Conservation (phyloP, 2,797 vertebrate species). For the Eurystomus glaucurus region DNA sequence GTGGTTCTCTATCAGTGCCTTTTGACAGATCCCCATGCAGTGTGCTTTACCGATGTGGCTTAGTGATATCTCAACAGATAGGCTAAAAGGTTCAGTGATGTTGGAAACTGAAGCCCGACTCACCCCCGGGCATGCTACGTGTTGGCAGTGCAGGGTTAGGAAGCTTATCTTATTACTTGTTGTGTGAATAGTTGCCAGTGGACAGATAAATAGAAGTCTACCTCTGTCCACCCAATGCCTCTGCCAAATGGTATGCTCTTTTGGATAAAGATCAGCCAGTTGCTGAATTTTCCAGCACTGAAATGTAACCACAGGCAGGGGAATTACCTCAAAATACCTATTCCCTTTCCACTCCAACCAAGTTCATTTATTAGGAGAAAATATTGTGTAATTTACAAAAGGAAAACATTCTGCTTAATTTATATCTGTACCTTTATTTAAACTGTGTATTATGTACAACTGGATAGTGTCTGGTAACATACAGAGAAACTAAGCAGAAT, state of each 20-base stretch:
- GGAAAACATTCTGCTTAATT: neutral
- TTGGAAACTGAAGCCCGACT: neutral
- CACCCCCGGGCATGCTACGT: accelerated
- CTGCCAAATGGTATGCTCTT: neutral
- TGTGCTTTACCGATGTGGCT: neutral
- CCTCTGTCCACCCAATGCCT: neutral
- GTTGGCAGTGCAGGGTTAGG: neutral
- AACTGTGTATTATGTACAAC: neutral
- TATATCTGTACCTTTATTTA: neutral
- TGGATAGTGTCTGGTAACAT: neutral
- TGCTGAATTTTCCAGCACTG: neutral
- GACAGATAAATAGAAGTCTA: neutral
- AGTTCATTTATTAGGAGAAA: neutral
- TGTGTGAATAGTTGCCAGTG: neutral
- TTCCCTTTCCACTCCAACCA: neutral
- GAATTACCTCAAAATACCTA: neutral
- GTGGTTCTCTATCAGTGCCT: neutral
- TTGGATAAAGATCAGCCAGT: neutral
- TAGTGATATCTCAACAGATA: neutral
- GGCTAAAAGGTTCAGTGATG: neutral
- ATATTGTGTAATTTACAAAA: neutral
- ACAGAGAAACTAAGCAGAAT: slow-evolving; percentile 1
- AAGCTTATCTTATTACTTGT: neutral
- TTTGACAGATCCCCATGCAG: neutral
- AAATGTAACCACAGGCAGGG: neutral